These are phyloP conservation scores for Drosophila busckii DNA, from an alignment of 1,140 invertebrate species.

Conservation along the genomic window DNA sequence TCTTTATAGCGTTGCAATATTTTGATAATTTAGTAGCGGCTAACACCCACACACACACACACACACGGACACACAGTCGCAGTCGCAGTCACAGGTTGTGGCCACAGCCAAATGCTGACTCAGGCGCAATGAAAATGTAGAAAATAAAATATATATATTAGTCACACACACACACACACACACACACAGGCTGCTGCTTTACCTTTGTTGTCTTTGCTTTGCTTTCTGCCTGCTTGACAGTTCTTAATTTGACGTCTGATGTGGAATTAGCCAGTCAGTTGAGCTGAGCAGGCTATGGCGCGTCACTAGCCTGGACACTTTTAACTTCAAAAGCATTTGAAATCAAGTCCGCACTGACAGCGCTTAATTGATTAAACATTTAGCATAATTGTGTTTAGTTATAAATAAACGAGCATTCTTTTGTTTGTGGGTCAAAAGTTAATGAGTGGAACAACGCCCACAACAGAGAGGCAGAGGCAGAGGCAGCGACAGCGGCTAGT, in stretches of 20 bases:
- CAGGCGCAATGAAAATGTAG: conserved; percentile 10
- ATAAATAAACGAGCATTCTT: conserved; percentile 1
- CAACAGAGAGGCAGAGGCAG: background rate
- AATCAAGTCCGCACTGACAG: conserved; percentile 40
- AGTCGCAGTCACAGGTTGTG: background rate
- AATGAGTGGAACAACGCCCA: conserved; percentile 10
- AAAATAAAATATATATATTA: conserved; percentile 1
- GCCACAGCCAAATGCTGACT: conserved; percentile 7
- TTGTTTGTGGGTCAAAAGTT: conserved; percentile 31
- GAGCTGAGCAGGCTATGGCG: background rate
- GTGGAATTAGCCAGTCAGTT: conserved; percentile 28
- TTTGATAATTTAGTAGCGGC: conserved; percentile 57
- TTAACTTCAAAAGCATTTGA: conserved; percentile 56
- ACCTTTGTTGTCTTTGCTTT: background rate
- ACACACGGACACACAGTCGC: background rate
- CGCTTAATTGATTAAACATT: conserved; percentile 64
- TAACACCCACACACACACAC: conserved; percentile 33
- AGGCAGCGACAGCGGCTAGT: background rate
- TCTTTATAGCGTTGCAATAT: conserved; percentile 60
- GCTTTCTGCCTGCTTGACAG: conserved; percentile 43
- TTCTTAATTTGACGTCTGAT: conserved; percentile 58
- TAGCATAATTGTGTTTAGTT: conserved; percentile 18
- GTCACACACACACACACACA: too few species aligned
- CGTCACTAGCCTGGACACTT: conserved; percentile 19
- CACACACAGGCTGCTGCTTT: background rate